Evolutionary conservation across 1,140 invertebrate species (phyloP).

Genomic region (Periplaneta americana): DNA sequence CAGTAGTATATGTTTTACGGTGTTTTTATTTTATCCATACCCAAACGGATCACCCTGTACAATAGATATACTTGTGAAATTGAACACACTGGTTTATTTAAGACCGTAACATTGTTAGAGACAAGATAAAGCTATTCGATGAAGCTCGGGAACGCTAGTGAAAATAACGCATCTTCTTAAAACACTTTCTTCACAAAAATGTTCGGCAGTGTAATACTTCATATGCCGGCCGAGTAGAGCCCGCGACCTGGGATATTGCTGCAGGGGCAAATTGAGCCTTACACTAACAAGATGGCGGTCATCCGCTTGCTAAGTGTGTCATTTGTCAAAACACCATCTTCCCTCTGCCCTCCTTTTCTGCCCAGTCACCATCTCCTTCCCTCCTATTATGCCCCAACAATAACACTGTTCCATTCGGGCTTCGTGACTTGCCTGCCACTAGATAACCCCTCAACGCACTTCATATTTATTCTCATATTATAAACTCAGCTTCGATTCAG

Average conservation of each 20-base stretch:
- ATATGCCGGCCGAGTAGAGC: background rate
- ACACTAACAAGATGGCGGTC: conserved; percentile 9
- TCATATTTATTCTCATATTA: no score
- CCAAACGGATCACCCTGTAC: no score
- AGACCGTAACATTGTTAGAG: no score
- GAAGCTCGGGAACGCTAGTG: no score
- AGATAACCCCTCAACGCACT: no score
- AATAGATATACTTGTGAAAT: no score
- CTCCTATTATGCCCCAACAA: background rate
- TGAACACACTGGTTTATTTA: no score
- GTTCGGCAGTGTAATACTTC: background rate
- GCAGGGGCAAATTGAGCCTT: background rate
- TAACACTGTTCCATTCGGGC: background rate
- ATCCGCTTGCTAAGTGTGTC: conserved; percentile 3
- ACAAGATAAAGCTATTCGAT: no score
- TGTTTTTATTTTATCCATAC: no score
- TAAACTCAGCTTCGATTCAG: no score
- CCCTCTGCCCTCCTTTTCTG: background rate
- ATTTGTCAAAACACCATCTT: conserved; percentile 2
- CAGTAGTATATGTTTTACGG: no score
- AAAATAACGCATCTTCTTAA: no score
- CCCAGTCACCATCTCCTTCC: background rate
- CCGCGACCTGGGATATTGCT: background rate
- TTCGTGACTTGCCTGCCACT: background rate
- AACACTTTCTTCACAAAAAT: background rate